Base-by-base conservation (phyloP, 2,888 invertebrate species). In the Peribatodes rhomboidaria region DNA sequence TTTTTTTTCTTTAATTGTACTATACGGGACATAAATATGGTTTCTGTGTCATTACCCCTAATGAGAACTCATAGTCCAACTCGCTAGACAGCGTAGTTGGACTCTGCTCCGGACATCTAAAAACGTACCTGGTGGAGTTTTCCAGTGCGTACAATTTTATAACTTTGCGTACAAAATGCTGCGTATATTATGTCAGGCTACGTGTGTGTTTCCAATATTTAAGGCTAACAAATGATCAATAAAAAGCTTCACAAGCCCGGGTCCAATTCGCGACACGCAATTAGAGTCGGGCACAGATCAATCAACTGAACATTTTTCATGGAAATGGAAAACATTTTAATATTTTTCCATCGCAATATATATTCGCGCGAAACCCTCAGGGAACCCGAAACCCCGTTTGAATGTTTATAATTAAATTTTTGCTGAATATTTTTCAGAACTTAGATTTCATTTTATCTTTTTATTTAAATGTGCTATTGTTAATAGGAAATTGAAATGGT, bases 281-380 rank as follows among this genome's bases (percentile, higher is more conserved):
- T 55, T 55, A 49, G 39, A 55, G 22, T 50, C 46, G 20, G 49
- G 55, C 27, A 37, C 44, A 54, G 37, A 55, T 61, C 61, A 61
- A 55, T 61, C 55, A 55, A 42, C 55, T 11, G 55, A 55, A 61
- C 37, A 49, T 55, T 61, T 60, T 61, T 52, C 22, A 46, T n/a
- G 37, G 37, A 62, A 52, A 20, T 44, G 56, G 33, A 56, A 62
- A 62, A 56, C 56, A 37, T 62, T 62, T 62, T 42, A 37, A 52
- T 55, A 56, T 57, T 50, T 62, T 62, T 44, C 37, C 11, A 31
- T 20, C 41, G 10, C 11, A 14, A 56, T 49, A 61, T 49, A 56
- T 33, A 49, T 55, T 44, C 14, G 50, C 33, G 39, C 33, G 31
- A 50, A 20, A 31, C 11, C 61, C 41, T 27, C 3, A 31, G 44